These are phyloP conservation scores for Stenurella melanura DNA, from an alignment of 2,888 invertebrate genomes.

Conservation along the genomic window DNA sequence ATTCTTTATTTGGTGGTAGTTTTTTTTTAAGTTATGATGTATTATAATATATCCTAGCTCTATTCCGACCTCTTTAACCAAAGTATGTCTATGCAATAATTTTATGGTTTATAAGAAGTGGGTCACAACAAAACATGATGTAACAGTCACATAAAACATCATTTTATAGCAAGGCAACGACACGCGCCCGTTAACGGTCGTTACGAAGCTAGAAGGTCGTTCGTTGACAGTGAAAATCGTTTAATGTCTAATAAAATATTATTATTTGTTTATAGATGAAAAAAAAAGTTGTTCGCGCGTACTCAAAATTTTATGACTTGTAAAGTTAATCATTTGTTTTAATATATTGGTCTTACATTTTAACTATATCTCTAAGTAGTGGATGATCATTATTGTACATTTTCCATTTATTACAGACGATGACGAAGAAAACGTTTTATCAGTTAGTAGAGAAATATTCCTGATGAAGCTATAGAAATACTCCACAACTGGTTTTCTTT, in stretches of 20 bases:
- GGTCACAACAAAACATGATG: constrained; percentile 69
- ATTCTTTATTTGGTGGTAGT: not conserved
- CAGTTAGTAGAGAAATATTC: not conserved
- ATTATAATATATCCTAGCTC: constrained; percentile 1
- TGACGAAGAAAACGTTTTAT: not conserved
- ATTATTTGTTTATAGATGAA: constrained; percentile 32
- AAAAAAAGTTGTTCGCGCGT: constrained; percentile 21
- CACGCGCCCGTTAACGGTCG: constrained; percentile 69
- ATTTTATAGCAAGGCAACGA: constrained; percentile 71
- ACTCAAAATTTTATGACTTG: constrained; percentile 31
- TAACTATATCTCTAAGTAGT: not conserved
- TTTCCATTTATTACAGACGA: not conserved
- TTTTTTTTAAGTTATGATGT: not conserved
- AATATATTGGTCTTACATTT: constrained; percentile 11
- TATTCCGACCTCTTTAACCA: constrained; percentile 22
- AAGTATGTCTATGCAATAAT: constrained; percentile 47
- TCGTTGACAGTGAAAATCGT: constrained; percentile 72
- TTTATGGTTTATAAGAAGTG: constrained; percentile 59
- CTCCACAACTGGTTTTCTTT: too few relatives aligned
- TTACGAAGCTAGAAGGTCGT: constrained; percentile 70
- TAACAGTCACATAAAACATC: constrained; percentile 71
- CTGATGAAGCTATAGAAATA: too few relatives aligned
- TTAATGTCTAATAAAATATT: constrained; percentile 50
- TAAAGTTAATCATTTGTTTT: constrained; percentile 13
- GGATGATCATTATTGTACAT: not conserved